Percentiles rank a stretch among this genome's conserved stretches.
These are phyloP conservation scores for Andrena dorsata DNA, from an alignment of 2,888 invertebrate species.

Conservation along the genomic window DNA sequence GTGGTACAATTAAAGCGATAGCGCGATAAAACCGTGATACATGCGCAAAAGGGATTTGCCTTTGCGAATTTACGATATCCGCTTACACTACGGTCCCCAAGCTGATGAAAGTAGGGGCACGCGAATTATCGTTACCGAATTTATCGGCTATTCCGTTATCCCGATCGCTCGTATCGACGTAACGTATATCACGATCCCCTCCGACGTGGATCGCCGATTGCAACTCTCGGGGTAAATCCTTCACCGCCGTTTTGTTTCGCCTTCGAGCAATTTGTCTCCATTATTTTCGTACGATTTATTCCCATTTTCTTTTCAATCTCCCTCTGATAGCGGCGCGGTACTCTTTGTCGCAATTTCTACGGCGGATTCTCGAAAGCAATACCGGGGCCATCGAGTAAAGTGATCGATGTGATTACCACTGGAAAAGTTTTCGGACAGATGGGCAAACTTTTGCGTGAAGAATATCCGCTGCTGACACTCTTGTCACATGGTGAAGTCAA, in stretches of 20 bases:
- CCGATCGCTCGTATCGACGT: slow-evolving; percentile 65
- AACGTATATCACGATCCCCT: slow-evolving; percentile 42
- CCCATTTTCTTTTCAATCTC: slow-evolving; percentile 9
- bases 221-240: slow-evolving; percentile 16
- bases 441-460: too few species aligned
- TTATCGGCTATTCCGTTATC: slow-evolving; percentile 74
- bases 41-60: slow-evolving; percentile 71
- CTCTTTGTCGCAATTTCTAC: too few species aligned
- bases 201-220: slow-evolving; percentile 25
- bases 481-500: too few species aligned
- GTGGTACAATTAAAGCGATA: slow-evolving; percentile 55
- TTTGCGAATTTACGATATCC: slow-evolving; percentile 75
- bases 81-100: slow-evolving; percentile 70
- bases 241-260: background rate
- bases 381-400: too few species aligned
- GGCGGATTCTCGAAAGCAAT: too few species aligned
- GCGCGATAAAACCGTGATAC: slow-evolving; percentile 51
- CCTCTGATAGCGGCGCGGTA: background rate
- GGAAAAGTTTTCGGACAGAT: too few species aligned
- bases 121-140: slow-evolving; percentile 76
- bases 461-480: too few species aligned
- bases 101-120: slow-evolving; percentile 76
- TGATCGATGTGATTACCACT: too few species aligned
- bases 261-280: background rate
- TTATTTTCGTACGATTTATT: slow-evolving; percentile 7